phyloP scores from a whole-genome alignment of 2,797 vertebrate genomes.

The Chanos chanos region DNA sequence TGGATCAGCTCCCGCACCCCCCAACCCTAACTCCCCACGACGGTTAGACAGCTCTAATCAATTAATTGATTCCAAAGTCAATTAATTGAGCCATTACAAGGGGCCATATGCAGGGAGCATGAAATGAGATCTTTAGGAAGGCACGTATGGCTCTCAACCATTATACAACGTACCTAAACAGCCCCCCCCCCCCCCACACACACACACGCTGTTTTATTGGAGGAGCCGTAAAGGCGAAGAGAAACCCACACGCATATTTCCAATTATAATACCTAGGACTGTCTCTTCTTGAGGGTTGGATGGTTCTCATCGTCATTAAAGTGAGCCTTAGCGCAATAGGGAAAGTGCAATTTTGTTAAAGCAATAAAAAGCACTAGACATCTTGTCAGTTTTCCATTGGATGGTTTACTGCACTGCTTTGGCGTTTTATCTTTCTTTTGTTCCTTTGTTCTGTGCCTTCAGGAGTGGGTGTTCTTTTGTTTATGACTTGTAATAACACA shows the following conservation, averaged over 20 bases:
- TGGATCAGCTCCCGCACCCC: conserved; percentile 32
- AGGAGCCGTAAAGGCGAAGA: conserved; percentile 33
- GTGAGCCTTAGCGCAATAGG: conserved; percentile 13
- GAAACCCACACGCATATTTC: conserved; percentile 38
- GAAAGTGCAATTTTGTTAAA: conserved; percentile 33
- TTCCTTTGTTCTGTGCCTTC: conserved; percentile 30
- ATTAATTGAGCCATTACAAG: conserved; percentile 48
- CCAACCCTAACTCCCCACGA: conserved; percentile 13
- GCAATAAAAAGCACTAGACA: conserved; percentile 31
- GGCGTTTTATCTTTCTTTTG: conserved; percentile 32
- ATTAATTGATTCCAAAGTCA: conserved; percentile 49
- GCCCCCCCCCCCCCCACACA: conserved; percentile 3
- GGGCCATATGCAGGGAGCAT: conserved; percentile 28
- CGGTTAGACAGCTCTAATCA: conserved; percentile 33
- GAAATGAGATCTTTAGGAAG: conserved; percentile 44
- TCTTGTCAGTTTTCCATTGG: conserved; percentile 45
- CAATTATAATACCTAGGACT: conserved; percentile 34
- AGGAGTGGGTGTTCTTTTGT: conserved; percentile 44
- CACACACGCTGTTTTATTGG: conserved; percentile 32
- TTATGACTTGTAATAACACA: conserved; percentile 48
- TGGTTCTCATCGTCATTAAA: conserved; percentile 29
- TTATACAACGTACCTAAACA: conserved; percentile 12
- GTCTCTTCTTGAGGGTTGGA: conserved; percentile 25
- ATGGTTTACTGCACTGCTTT: conserved; percentile 37
- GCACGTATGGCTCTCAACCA: conserved; percentile 6